Base-by-base conservation (phyloP, 2,797 vertebrate species). In the Argentina silus region DNA sequence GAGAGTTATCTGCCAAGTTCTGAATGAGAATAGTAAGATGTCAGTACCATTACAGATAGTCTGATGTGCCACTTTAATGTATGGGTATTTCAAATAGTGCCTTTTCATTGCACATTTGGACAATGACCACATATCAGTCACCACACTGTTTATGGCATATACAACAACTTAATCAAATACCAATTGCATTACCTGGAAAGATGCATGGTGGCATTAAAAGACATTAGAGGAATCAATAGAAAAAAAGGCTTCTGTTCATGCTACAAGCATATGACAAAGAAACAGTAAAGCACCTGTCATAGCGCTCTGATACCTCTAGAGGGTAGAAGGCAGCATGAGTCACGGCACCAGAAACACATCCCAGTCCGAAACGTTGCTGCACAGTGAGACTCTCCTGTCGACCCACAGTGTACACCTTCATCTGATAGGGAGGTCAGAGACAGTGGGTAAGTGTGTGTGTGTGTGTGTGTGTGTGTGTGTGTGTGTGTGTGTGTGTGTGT, bases 281-380 rank as follows among this genome's bases (percentile, higher is more conserved):
- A 47, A 67, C 62, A 68, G 57, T 43, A 67, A 79, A 63, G 79
- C 68, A 42, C 83, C 83, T 89, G 86, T 67, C 72, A 10, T 78
- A 80, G 75, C 70, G 83, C 82, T 87, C 76, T 78, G 82, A 85
- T 87, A 94, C 93, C 93, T 94, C 93, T 86, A 94, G 88, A 19
- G 93, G 93, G 80, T 94, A 94, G 90, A 94, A 94, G 73, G 78
- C 88, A 61, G 93, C 90, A 8, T 94, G 93, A 70, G 92, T 87
- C 0, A 88, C 90, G 3, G 93, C 84, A 51, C 93, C 93, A 3
- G 93, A 93, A 9, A 93, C 78, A 76, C 93, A 94, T 44, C 93
- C 93, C 85, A 93, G 70, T 6, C 90, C 85, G 45, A 94, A 94
- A 2, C 93, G 88, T 74, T 94, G 90, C 79, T 88, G 90, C 65